These are phyloP conservation scores for Morus bassanus DNA, from an alignment of 2,797 vertebrate species.

Conservation along the genomic window DNA sequence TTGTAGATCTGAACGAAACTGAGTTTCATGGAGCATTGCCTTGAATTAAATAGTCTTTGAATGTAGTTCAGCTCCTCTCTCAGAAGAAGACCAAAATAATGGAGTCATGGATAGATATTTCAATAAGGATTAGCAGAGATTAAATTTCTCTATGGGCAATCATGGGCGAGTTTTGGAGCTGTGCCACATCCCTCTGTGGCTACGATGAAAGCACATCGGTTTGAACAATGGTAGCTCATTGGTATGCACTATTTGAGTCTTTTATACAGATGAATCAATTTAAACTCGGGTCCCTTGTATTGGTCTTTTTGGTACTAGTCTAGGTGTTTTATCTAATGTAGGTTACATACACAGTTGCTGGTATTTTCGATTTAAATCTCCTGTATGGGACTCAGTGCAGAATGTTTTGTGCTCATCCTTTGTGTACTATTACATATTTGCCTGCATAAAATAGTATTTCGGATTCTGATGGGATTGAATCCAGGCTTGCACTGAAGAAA, in stretches of 20 bases:
- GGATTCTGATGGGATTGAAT: not conserved
- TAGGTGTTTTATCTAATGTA: not conserved
- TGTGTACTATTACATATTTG: not conserved
- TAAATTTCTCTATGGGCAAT: not conserved
- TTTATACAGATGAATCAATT: not conserved
- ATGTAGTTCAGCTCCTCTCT: not conserved
- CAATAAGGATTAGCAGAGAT: not conserved
- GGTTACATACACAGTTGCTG: not conserved
- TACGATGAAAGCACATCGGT: not conserved
- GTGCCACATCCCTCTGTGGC: not conserved
- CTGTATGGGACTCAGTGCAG: not conserved
- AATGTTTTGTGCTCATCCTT: not conserved
- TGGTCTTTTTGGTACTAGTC: not conserved
- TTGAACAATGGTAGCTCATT: not conserved
- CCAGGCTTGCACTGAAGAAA: not conserved
- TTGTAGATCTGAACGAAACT: not conserved
- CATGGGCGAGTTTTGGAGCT: not conserved
- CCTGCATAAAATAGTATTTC: not conserved
- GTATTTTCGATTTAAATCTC: not conserved
- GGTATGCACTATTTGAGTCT: not conserved
- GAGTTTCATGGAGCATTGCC: not conserved
- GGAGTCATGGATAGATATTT: not conserved
- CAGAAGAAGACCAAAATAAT: not conserved
- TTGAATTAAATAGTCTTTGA: not conserved
- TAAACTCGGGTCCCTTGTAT: not conserved